Base-by-base conservation (phyloP, 2,888 invertebrate genomes). In the Athalia rosae region DNA sequence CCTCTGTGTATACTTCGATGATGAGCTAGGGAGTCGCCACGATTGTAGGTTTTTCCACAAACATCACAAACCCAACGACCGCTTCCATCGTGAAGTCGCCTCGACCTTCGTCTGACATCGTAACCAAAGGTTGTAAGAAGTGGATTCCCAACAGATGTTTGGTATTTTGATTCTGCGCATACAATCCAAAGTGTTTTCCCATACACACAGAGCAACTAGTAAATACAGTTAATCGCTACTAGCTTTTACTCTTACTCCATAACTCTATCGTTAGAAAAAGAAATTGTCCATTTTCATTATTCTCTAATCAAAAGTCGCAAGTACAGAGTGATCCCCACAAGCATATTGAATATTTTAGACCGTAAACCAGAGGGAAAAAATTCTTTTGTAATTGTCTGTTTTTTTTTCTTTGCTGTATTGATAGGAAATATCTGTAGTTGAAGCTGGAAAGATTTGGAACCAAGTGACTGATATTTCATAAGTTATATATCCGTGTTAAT, bases 1-100 rank as follows among this genome's bases (percentile, higher is more conserved):
- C 90, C 90, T 83, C 89, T 88, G 84, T 91, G 91, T 83, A 90
- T 88, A 83, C 90, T 90, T 82, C 89, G 89, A 83, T 91, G 91
- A 80, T 90, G 90, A 74, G 90, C 88, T 73, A 90, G 85, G 79
- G 90, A 90, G 83, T 90, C 89, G 66, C 89, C 89, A 80, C 90
- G 90, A 84, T 85, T 89, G 87, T 90, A 91, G 82, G 83, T 85
- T 83, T 89, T 90, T 81, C 90, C 90, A 83, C 91, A 91, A 82
- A 90, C 89, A 84, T 90, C 87, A 85, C 91, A 91, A 79, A 88
- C 87, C 89, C 88, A 89, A 80, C 89, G 88, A 84, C 87, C 88
- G 82, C 81, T 87, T 80, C 86, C 87, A 83, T 89, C 88, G 83
- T 87, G 89, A 79, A 87, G 85, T 78, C 85, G 87, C 84, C 87